phyloP scores from a whole-genome alignment of 2,113 vertebrate species.

The Thinocorus orbignyianus region DNA sequence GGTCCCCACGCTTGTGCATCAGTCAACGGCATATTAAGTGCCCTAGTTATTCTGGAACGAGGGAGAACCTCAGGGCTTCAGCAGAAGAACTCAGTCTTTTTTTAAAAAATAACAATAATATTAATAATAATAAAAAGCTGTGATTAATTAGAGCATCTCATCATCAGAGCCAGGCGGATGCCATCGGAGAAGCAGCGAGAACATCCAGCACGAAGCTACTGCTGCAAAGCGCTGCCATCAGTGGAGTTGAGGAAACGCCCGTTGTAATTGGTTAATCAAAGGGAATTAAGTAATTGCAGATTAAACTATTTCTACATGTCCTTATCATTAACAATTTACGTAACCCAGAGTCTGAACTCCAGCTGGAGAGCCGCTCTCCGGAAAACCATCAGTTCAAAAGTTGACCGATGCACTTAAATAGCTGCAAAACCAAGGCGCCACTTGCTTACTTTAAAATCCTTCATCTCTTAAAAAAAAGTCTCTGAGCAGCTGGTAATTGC shows the following conservation, averaged over 20 bases:
- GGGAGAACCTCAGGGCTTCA: constrained; percentile 4
- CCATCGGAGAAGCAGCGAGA: not conserved
- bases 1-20: not conserved
- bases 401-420: not conserved
- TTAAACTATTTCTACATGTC: constrained; percentile 34
- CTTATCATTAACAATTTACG: constrained; percentile 46
- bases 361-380: constrained; percentile 21
- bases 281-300: constrained; percentile 29
- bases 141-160: not conserved
- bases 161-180: not conserved
- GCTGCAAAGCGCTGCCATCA: not conserved
- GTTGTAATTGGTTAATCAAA: constrained; percentile 22
- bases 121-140: not conserved
- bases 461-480: not conserved
- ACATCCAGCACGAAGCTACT: not conserved
- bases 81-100: not conserved
- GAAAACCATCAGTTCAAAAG: not conserved
- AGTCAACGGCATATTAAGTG: not conserved
- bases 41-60: constrained; percentile 22
- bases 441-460: not conserved
- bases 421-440: not conserved
- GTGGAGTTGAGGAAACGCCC: constrained; percentile 1
- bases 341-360: constrained; percentile 46
- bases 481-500: not conserved
- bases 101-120: not conserved